Evolutionary conservation across 2,888 invertebrate species (phyloP), one percentile per base, ranked within the genome.

Genomic region (Habrosyne pyritoides): DNA sequence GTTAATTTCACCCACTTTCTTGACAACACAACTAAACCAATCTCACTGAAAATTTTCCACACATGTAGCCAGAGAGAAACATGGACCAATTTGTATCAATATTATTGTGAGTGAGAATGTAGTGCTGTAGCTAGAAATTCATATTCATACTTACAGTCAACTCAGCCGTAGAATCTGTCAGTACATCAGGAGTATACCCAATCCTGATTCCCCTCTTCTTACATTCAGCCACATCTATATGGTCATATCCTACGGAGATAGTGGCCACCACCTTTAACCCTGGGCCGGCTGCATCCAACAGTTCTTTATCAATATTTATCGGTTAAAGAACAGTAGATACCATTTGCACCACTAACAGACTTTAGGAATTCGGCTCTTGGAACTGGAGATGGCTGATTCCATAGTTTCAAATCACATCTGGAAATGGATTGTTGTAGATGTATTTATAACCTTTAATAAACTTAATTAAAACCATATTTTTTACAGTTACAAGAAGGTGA

Each of bases 161-260:
- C 86, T 99, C 99, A 0, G 99, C 98, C 0, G 97, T 97, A 2
- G 98, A 97, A 90, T 97, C 96, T 0, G 97, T 97, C 14, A 98
- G 87, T 0, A 98, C 96, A 73, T 96, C 96, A 0, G 98, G 98
- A 0, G 98, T 98, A 73, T 97, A 97, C 0, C 98, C 98, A 48
- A 99, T 94, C 70, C 93, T 93, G 58, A 99, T 95, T 1, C 94
- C 94, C 61, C 95, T 93, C 68, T 94, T 94, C 76, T 93, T 95
- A 65, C 98, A 96, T 77, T 95, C 97, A 0, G 83, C 77, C 2
- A 98, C 75, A 81, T 98, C 97, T 59, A 99, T 94, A 77, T 99
- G 98, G 73, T 98, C 97, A 74, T 95, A 94, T 0, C 99, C 99
- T 1, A 98, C 98, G 0, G 98, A 98, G 93, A 98, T 97, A 0